Percentiles rank a stretch among this genome's conserved stretches.
Conservation (phyloP, 2,113 vertebrate species). For the Nymphicus hollandicus region DNA sequence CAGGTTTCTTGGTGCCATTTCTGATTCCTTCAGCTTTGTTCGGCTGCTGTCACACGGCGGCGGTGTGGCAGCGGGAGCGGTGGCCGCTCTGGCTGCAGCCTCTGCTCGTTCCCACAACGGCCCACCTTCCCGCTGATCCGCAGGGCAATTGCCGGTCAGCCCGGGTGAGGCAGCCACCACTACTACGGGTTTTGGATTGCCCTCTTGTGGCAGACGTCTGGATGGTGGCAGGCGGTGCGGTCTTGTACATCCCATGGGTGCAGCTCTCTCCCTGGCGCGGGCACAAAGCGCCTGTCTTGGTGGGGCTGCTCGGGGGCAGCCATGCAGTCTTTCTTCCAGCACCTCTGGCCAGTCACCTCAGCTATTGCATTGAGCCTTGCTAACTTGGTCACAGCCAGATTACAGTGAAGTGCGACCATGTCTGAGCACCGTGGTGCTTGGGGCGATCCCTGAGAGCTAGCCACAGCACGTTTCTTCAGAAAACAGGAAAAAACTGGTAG, state of each 20-base stretch:
- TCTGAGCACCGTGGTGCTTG: neutral
- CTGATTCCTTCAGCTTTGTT: neutral
- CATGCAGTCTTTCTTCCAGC: rapidly evolving
- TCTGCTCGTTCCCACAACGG: rapidly evolving
- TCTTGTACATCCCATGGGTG: rapidly evolving
- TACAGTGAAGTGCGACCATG: rapidly evolving
- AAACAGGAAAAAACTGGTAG: neutral
- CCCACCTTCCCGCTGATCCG: neutral
- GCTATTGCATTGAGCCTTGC: rapidly evolving
- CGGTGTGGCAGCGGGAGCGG: rapidly evolving
- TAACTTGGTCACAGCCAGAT: neutral
- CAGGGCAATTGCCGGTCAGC: neutral
- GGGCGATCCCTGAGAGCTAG: rapidly evolving
- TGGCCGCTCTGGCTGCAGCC: rapidly evolving
- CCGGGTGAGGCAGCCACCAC: neutral
- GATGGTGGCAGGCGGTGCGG: rapidly evolving
- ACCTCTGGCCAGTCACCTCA: neutral
- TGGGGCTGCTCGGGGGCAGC: rapidly evolving
- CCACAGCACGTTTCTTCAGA: neutral
- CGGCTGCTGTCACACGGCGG: rapidly evolving
- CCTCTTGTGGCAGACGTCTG: slow-evolving; percentile 52
- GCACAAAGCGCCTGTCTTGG: rapidly evolving
- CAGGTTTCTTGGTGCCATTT: neutral
- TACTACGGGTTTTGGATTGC: neutral
- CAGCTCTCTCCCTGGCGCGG: rapidly evolving